A percentile compares a stretch with the other conserved stretches of the same genome.
phyloP scores from a whole-genome alignment of 2,797 vertebrate genomes.

The Aulostomus chinensis region DNA sequence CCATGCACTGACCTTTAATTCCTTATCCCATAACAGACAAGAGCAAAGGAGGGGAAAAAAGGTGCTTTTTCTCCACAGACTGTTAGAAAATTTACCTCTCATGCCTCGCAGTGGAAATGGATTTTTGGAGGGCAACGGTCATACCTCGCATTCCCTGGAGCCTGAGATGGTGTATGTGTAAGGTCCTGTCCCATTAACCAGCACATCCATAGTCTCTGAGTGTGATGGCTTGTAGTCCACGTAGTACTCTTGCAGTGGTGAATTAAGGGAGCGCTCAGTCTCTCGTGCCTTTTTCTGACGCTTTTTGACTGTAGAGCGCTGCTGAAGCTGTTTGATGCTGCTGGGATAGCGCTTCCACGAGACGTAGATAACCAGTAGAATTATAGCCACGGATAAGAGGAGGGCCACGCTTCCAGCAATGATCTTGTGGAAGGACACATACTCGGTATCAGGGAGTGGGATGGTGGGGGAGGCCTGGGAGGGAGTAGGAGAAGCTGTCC shows the following conservation, averaged over 20 bases:
- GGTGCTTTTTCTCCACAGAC: constrained; percentile 48
- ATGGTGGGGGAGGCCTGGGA: constrained; percentile 76
- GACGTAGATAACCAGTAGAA: constrained; percentile 95
- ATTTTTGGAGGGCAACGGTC: constrained; percentile 94
- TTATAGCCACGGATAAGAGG: constrained; percentile 93
- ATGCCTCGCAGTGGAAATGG: constrained; percentile 94
- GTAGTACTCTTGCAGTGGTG: constrained; percentile 98
- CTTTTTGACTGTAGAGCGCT: constrained; percentile 91
- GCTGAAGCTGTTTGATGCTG: constrained; percentile 95
- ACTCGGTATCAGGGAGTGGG: constrained; percentile 88
- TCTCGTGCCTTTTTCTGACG: constrained; percentile 92
- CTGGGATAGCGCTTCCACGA: constrained; percentile 96
- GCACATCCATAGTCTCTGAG: constrained; percentile 98
- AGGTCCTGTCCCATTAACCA: constrained; percentile 96
- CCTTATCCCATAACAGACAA: constrained; percentile 67
- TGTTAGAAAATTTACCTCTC: constrained; percentile 92
- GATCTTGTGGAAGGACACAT: constrained; percentile 97
- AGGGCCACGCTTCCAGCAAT: constrained; percentile 95
- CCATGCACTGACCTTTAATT: constrained; percentile 72
- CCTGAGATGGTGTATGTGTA: constrained; percentile 99
- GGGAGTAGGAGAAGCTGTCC: constrained; percentile 72
- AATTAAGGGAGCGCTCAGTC: constrained; percentile 90
- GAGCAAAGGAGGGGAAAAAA: constrained; percentile 40
- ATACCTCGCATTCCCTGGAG: constrained; percentile 99
- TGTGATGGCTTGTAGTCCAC: constrained; percentile 99